phyloP scores from a whole-genome alignment of 37 sponge, comb jelly and placozoan species.

The Petrosia ficiformis region DNA sequence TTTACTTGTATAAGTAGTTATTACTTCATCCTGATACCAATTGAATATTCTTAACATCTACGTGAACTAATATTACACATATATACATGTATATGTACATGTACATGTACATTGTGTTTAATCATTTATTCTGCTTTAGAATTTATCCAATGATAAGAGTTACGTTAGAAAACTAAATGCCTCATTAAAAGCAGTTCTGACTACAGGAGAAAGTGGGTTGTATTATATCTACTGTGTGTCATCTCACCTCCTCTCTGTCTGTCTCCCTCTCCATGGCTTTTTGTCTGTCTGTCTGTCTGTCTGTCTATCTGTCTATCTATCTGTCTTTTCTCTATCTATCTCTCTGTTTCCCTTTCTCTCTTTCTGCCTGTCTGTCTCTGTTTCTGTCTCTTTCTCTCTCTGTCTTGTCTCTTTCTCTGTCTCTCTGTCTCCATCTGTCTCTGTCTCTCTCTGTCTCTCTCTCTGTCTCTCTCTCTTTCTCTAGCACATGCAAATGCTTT shows the following conservation, averaged over 20 bases:
- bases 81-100: no score
- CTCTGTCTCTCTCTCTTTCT: background rate
- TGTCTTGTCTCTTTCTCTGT: background rate
- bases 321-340: background rate
- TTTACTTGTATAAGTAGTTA: no score
- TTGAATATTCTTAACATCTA: no score
- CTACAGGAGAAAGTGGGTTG: constrained; percentile 58
- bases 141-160: constrained; percentile 59
- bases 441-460: background rate
- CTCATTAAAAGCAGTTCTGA: constrained; percentile 46
- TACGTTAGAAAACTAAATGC: constrained; percentile 55
- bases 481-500: constrained; percentile 42
- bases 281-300: background rate
- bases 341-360: background rate
- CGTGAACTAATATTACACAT: no score
- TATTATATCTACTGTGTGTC: background rate
- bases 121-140: constrained; percentile 10
- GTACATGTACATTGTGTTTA: no score
- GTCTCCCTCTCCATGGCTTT: background rate
- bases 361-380: background rate
- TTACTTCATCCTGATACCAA: no score
- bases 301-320: no score
- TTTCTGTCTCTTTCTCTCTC: no score
- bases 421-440: background rate
- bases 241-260: no score